phyloP scores from a whole-genome alignment of 1,140 invertebrate genomes.

The Galleria mellonella region DNA sequence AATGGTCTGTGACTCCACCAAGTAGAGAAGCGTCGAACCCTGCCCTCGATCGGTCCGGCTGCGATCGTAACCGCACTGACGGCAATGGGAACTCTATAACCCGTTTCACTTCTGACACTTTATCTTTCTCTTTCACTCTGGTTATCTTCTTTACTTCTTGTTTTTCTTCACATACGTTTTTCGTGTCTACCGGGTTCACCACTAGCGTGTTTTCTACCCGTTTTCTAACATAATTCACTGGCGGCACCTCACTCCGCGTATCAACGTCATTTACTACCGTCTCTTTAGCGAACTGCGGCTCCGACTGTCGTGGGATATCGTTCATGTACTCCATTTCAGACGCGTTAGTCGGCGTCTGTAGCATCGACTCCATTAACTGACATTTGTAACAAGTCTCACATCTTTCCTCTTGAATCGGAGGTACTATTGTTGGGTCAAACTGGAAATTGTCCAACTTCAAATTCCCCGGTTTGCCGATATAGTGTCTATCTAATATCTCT shows the following conservation, averaged over 20 bases:
- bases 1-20: constrained; percentile 80
- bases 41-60: constrained; percentile 9
- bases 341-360: constrained; percentile 80
- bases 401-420: constrained; percentile 59
- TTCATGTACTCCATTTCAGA: constrained; percentile 80
- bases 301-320: constrained; percentile 69
- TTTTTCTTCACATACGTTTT: constrained; percentile 9
- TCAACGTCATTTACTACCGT: constrained; percentile 33
- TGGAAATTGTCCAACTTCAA: constrained; percentile 69
- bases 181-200: constrained; percentile 39
- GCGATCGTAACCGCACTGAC: constrained; percentile 20
- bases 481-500: constrained; percentile 77
- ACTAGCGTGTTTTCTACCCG: constrained; percentile 62
- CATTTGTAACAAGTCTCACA: constrained; percentile 71
- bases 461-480: constrained; percentile 76
- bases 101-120: constrained; percentile 46
- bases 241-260: constrained; percentile 34
- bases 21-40: constrained; percentile 73
- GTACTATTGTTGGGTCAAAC: constrained; percentile 64
- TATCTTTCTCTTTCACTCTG: constrained; percentile 51
- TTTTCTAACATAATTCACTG: constrained; percentile 58
- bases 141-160: constrained; percentile 6
- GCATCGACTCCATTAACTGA: constrained; percentile 65
- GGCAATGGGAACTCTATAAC: constrained; percentile 79
- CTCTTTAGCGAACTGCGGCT: constrained; percentile 63